Evolutionary conservation across 2,888 invertebrate genomes (phyloP).

Genomic region (Isoperla grammatica): DNA sequence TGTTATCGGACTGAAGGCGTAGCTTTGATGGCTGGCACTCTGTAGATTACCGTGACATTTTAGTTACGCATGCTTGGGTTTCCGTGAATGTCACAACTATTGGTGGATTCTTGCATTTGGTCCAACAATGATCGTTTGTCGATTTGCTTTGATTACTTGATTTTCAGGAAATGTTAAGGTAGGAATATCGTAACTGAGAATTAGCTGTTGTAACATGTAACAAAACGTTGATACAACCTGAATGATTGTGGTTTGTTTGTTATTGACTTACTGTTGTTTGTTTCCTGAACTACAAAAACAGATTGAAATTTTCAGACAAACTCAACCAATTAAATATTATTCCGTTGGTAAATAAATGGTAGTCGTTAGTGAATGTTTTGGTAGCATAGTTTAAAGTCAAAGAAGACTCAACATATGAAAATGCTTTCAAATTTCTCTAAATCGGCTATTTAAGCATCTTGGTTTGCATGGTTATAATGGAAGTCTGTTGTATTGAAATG

Average conservation of each 20-base stretch:
- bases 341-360: not conserved
- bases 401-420: conserved; percentile 9
- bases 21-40: not conserved
- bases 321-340: not conserved
- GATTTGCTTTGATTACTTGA: conserved; percentile 5
- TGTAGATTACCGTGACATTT: too few relatives aligned
- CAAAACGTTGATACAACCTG: not conserved
- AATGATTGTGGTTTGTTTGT: conserved; percentile 7
- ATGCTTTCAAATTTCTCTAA: not conserved
- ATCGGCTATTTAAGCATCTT: conserved; percentile 20
- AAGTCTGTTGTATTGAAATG: conserved; percentile 3
- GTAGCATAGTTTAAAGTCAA: conserved; percentile 28
- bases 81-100: not conserved
- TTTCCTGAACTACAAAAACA: not conserved
- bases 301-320: not conserved
- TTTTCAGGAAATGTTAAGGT: conserved; percentile 8
- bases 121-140: not conserved
- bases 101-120: not conserved
- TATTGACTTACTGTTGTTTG: conserved; percentile 1
- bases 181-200: not conserved
- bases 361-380: conserved; percentile 8
- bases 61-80: not conserved
- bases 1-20: conserved; percentile 5
- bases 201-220: too few relatives aligned
- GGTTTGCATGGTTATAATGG: conserved; percentile 19